Evolutionary conservation across 2,797 vertebrate genomes (phyloP).

Genomic region (Microcaecilia unicolor): DNA sequence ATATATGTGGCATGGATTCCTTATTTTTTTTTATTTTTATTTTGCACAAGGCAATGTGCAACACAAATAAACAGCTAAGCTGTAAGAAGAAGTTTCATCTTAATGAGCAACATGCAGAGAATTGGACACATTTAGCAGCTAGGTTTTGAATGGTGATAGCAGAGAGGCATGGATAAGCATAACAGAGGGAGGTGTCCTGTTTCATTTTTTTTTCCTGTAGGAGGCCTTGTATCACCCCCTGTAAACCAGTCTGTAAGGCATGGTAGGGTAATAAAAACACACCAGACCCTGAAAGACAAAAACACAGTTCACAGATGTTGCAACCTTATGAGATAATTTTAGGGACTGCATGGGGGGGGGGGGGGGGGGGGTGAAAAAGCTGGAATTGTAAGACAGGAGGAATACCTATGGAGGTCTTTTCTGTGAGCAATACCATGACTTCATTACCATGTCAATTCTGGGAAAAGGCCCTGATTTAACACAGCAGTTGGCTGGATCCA

Average conservation of each 20-base stretch:
- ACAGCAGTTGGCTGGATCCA: slow-evolving; percentile 85
- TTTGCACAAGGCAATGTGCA: no score
- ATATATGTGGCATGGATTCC: no score
- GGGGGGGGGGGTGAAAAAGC: slow-evolving; percentile 62
- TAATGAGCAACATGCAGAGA: no score
- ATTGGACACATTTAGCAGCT: no score
- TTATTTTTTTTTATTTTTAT: no score
- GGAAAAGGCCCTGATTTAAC: slow-evolving; percentile 75
- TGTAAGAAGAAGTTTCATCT: no score
- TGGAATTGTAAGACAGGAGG: slow-evolving; percentile 56
- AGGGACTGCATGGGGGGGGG: slow-evolving; percentile 54
- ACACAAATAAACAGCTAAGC: no score
- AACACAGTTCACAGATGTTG: slow-evolving; percentile 71
- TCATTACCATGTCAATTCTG: slow-evolving; percentile 95
- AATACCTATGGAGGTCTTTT: slow-evolving; percentile 63
- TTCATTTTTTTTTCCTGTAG: slow-evolving; percentile 15
- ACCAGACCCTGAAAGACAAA: slow-evolving; percentile 56
- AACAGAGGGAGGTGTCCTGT: not conserved
- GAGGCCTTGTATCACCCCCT: not conserved
- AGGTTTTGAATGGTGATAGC: slow-evolving; percentile 1
- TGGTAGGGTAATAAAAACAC: slow-evolving; percentile 41
- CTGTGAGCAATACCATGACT: slow-evolving; percentile 62
- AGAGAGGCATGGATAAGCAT: not conserved
- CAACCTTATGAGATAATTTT: slow-evolving; percentile 68
- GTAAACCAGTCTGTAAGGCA: slow-evolving; percentile 28